Conservation (phyloP, 2,797 vertebrate species). For the Ispidina lecontei region DNA sequence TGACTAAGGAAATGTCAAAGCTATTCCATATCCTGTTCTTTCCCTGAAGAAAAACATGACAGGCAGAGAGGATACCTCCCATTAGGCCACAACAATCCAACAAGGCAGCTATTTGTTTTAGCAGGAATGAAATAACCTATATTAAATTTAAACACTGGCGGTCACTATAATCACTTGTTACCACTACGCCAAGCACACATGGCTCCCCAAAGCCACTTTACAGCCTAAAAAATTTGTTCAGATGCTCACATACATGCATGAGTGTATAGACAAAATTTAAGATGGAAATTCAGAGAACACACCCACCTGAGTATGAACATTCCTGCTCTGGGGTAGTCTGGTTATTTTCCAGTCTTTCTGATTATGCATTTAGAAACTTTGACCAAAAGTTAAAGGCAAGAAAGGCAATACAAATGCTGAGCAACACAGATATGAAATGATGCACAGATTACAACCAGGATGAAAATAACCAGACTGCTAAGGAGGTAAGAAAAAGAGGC, state of each 20-base stretch:
- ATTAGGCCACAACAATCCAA: slow-evolving; percentile 62
- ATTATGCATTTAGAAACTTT: background rate
- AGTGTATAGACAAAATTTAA: background rate
- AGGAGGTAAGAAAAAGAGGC: background rate
- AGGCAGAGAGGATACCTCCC: slow-evolving; percentile 54
- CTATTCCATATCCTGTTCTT: slow-evolving; percentile 71
- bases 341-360: background rate
- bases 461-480: background rate
- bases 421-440: background rate
- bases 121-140: background rate
- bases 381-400: background rate
- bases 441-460: background rate
- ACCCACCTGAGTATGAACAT: background rate
- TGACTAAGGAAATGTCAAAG: slow-evolving; percentile 70
- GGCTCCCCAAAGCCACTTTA: background rate
- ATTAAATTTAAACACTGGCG: background rate
- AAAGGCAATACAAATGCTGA: background rate
- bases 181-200: background rate
- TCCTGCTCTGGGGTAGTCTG: background rate
- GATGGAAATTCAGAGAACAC: background rate
- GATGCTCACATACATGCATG: background rate
- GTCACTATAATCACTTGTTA: background rate
- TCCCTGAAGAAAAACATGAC: slow-evolving; percentile 65
- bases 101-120: slow-evolving; percentile 24
- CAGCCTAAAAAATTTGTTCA: background rate